Conservation (phyloP, 2,797 vertebrate species). For the Buceros bicornis region DNA sequence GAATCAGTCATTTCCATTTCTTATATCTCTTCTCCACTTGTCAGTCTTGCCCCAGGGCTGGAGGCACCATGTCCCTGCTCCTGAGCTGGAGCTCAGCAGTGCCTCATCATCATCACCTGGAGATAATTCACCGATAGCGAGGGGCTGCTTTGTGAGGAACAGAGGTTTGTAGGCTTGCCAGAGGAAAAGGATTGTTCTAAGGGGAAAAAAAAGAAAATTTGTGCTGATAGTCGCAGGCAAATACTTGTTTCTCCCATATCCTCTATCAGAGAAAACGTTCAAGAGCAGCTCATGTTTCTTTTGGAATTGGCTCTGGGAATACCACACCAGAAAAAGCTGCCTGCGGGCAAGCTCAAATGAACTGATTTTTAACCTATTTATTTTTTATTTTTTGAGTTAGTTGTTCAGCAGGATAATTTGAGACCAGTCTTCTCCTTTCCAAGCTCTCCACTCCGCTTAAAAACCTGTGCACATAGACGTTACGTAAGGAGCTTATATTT, state of each 20-base stretch:
- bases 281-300: not conserved
- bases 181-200: not conserved
- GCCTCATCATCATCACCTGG: no score
- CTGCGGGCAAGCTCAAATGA: not conserved
- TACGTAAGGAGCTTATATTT: not conserved
- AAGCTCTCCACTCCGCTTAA: not conserved
- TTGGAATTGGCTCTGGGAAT: not conserved
- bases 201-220: not conserved
- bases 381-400: not conserved
- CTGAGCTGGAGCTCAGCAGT: not conserved
- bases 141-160: not conserved
- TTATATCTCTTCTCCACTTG: not conserved
- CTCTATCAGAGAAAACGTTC: not conserved
- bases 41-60: not conserved
- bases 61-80: rapidly evolving
- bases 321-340: not conserved
- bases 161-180: not conserved
- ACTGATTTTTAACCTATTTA: not conserved
- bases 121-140: not conserved
- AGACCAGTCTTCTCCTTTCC: not conserved
- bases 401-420: not conserved
- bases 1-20: not conserved
- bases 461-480: not conserved
- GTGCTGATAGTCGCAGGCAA: not conserved
- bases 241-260: not conserved